phyloP scores from a whole-genome alignment of 1,140 invertebrate genomes.

The Halesus radiatus region DNA sequence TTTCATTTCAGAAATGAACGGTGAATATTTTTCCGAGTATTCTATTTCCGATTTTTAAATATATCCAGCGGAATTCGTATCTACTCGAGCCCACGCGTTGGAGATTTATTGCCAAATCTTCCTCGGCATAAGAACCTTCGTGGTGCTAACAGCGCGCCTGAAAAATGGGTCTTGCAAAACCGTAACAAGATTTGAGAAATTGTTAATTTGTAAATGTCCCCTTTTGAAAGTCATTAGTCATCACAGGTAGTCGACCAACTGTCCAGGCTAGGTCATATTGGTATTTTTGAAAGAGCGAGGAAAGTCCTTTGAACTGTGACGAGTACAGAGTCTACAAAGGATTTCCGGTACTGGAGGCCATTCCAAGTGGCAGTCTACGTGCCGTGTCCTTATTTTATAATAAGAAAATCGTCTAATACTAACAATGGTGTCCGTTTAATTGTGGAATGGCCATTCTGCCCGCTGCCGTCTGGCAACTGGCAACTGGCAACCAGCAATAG shows the following conservation, averaged over 20 bases:
- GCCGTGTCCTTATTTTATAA: constrained; percentile 43
- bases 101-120: constrained; percentile 31
- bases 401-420: constrained; percentile 45
- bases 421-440: constrained; percentile 44
- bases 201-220: too few species aligned
- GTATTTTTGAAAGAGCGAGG: too few species aligned
- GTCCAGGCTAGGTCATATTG: too few species aligned
- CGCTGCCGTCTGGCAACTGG: background rate
- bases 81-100: background rate
- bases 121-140: background rate
- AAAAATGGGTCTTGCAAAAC: too few species aligned
- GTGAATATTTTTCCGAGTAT: constrained; percentile 21
- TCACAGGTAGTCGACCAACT: too few species aligned
- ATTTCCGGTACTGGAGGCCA: background rate
- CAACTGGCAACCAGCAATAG: background rate
- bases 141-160: background rate
- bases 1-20: constrained; percentile 8
- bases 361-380: constrained; percentile 18
- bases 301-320: constrained; percentile 30
- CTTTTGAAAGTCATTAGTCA: too few species aligned
- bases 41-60: constrained; percentile 27
- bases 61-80: constrained; percentile 15
- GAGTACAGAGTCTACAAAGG: background rate
- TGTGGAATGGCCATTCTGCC: constrained; percentile 6
- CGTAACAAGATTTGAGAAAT: too few species aligned